Conservation (phyloP, 2,888 invertebrate species). For the Mesorhabditis sp. region DNA sequence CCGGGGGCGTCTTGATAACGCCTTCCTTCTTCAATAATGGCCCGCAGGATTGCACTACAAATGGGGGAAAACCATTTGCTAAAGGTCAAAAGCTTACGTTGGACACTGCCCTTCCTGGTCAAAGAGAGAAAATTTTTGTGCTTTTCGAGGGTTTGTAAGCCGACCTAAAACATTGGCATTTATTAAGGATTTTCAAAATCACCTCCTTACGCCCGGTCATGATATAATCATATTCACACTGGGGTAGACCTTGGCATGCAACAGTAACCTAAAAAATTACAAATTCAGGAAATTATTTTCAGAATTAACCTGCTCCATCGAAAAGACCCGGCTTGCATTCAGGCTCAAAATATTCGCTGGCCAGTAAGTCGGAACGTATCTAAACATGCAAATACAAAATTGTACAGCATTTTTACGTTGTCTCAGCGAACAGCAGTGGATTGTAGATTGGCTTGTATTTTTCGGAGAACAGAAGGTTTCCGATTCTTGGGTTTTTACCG, state of each 20-base stretch:
- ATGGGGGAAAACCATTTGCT: not conserved
- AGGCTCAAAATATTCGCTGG: slow-evolving; percentile 8
- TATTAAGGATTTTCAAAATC: slow-evolving; percentile 9
- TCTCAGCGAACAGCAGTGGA: slow-evolving; percentile 40
- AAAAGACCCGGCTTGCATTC: slow-evolving; percentile 40
- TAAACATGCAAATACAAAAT: not conserved
- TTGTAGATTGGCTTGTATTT: slow-evolving; percentile 49
- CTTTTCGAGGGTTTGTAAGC: slow-evolving; percentile 26
- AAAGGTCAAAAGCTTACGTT: slow-evolving; percentile 19
- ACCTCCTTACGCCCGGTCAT: slow-evolving; percentile 39
- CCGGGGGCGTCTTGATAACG: slow-evolving; percentile 41
- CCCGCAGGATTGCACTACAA: slow-evolving; percentile 45
- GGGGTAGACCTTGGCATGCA: slow-evolving; percentile 33
- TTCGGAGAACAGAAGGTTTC: slow-evolving; percentile 44
- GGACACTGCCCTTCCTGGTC: slow-evolving; percentile 29
- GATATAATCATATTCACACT: slow-evolving; percentile 43
- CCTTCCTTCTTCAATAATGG: slow-evolving; percentile 44
- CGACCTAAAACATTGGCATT: slow-evolving; percentile 14
- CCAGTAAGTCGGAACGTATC: not conserved
- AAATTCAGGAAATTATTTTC: not conserved
- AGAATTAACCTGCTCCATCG: slow-evolving; percentile 32
- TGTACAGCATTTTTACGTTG: not conserved
- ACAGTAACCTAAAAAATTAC: slow-evolving; percentile 20
- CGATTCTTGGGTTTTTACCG: slow-evolving; percentile 36
- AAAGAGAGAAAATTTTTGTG: slow-evolving; percentile 30